Evolutionary conservation across 2,113 vertebrate genomes (phyloP).

Genomic region (Procavia capensis): DNA sequence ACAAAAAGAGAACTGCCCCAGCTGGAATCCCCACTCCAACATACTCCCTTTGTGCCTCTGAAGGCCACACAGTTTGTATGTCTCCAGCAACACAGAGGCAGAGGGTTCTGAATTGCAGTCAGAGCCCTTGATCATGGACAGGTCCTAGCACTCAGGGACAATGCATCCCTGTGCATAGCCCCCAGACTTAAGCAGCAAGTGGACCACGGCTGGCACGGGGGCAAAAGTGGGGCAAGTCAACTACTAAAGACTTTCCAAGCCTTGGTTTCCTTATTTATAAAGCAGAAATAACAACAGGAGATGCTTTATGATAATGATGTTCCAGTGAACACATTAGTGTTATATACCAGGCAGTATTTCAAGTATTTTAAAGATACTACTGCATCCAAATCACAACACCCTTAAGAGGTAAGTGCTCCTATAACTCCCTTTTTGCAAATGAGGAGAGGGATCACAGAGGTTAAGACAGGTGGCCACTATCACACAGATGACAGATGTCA

Average conservation of each 20-base stretch:
- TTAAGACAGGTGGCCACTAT: not conserved
- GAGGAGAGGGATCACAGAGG: not conserved
- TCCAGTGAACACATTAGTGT: not conserved
- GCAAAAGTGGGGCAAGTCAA: not conserved
- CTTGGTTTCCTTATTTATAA: not conserved
- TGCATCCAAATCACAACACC: not conserved
- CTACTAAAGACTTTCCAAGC: not conserved
- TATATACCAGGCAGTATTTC: fast-evolving
- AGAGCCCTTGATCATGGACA: not conserved
- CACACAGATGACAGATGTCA: not conserved
- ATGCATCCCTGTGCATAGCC: not conserved
- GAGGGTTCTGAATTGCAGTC: not conserved
- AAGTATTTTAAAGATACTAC: not conserved
- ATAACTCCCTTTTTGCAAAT: not conserved
- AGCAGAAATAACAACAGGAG: not conserved
- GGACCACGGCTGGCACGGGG: not conserved
- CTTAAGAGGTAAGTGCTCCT: not conserved
- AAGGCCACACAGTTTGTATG: not conserved
- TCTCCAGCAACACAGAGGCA: not conserved
- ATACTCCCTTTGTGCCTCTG: not conserved
- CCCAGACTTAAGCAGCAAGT: not conserved
- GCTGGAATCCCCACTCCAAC: not conserved
- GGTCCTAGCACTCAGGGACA: not conserved
- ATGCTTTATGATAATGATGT: fast-evolving
- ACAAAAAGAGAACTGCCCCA: not conserved